These are phyloP conservation scores for Agrotis clavis DNA, from an alignment of 2,888 invertebrate genomes.

Conservation along the genomic window DNA sequence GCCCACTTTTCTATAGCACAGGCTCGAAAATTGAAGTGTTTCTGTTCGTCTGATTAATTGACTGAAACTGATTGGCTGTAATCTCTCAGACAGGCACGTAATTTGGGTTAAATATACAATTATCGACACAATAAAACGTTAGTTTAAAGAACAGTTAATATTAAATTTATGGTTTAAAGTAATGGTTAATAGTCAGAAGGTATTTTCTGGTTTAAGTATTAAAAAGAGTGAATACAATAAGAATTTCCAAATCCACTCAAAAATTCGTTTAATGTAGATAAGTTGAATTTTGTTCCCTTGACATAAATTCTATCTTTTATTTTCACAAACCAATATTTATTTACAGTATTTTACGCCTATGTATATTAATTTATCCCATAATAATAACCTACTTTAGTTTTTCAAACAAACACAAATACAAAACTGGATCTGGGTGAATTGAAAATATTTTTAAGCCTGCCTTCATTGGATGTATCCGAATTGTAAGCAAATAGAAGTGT, in stretches of 20 bases:
- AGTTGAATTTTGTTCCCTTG: not conserved
- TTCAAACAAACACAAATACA: conserved; percentile 18
- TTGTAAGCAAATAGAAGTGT: not conserved
- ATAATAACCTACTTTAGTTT: conserved; percentile 23
- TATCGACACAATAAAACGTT: conserved; percentile 18
- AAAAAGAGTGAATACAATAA: not conserved
- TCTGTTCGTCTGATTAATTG: conserved; percentile 29
- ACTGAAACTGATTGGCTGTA: conserved; percentile 41
- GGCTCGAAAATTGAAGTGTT: conserved; percentile 15
- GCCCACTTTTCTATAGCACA: conserved; percentile 23
- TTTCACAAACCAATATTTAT: not conserved
- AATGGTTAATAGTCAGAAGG: not conserved
- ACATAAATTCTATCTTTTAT: not conserved
- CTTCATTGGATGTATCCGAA: not conserved
- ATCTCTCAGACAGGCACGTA: conserved; percentile 15
- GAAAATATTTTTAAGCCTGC: conserved; percentile 11
- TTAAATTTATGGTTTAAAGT: not conserved
- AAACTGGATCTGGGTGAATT: conserved; percentile 27
- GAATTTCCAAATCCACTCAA: not conserved
- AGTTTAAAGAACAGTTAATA: not conserved
- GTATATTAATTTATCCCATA: conserved; percentile 4
- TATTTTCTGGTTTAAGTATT: not conserved
- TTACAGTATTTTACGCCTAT: not conserved
- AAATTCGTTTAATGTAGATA: not conserved
- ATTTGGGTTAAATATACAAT: conserved; percentile 44